A percentile compares a stretch with the other conserved stretches of the same genome.
Conservation (phyloP, 2,888 invertebrate genomes). For the Apodemia hepburni region DNA sequence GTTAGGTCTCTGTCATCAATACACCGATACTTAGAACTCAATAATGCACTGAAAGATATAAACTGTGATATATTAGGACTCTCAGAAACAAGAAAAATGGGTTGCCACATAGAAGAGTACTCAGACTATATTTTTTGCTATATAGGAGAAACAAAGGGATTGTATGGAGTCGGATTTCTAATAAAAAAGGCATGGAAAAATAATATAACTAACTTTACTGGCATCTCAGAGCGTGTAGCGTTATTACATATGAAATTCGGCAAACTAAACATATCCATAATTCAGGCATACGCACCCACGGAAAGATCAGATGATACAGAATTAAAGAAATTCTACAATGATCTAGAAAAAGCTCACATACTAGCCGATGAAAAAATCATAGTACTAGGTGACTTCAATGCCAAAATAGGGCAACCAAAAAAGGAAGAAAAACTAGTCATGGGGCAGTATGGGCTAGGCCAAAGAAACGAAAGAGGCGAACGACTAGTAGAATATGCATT, state of each 20-base stretch:
- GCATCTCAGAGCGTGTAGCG: neutral
- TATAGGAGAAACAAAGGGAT: neutral
- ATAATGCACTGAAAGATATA: neutral
- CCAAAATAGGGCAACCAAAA: no score
- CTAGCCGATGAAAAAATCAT: no score
- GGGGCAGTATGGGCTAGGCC: no score
- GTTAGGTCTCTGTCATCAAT: constrained; percentile 6
- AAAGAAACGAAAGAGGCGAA: no score
- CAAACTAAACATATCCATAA: neutral
- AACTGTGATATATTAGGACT: neutral
- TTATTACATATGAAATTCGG: neutral
- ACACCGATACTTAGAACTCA: neutral
- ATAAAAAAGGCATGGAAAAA: neutral
- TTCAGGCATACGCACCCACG: neutral
- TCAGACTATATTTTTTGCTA: neutral
- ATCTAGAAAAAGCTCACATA: no score
- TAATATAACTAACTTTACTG: neutral
- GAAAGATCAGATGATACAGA: neutral
- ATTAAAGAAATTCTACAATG: neutral
- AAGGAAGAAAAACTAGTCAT: no score
- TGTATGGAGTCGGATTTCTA: neutral
- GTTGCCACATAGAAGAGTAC: neutral
- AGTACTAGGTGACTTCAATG: no score
- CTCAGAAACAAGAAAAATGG: neutral
- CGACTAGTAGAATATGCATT: no score